A percentile compares a stretch with the other conserved stretches of the same genome.
Evolutionary conservation across 2,113 vertebrate genomes (phyloP).

Genomic region (Sisor rabdophorus): DNA sequence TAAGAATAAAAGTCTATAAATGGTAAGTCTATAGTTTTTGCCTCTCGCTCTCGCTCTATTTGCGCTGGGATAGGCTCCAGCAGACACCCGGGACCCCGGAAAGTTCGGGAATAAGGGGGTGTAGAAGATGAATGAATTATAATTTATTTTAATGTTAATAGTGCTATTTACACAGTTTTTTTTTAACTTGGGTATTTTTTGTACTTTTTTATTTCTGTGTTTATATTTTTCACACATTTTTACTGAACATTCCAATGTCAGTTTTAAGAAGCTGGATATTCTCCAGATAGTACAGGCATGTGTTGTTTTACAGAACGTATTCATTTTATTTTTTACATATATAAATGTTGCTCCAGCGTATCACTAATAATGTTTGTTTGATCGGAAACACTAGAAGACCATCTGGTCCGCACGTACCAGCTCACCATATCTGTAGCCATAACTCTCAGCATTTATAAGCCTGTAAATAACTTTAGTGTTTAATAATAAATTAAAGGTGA

Average conservation of each 20-base stretch:
- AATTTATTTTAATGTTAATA: no score
- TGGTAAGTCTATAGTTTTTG: no score
- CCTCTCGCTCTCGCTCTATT: no score
- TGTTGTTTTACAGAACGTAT: no score
- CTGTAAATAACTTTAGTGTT: slow-evolving; percentile 44
- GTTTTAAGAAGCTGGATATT: background rate
- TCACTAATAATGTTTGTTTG: background rate
- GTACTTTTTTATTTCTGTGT: background rate
- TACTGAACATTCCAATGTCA: background rate
- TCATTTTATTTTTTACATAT: no score
- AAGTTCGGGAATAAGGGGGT: no score
- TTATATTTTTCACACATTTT: background rate
- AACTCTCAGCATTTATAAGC: background rate
- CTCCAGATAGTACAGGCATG: no score
- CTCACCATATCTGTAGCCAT: background rate
- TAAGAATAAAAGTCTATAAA: no score
- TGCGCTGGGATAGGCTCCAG: no score
- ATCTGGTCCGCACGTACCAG: background rate
- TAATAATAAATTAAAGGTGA: slow-evolving; percentile 56
- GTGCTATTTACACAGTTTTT: background rate
- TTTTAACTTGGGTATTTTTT: background rate
- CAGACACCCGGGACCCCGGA: no score
- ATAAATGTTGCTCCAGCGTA: background rate
- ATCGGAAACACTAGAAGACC: background rate
- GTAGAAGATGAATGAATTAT: no score